Evolutionary conservation across 2,888 invertebrate genomes (phyloP).

Genomic region (Heterodera filipjevi): DNA sequence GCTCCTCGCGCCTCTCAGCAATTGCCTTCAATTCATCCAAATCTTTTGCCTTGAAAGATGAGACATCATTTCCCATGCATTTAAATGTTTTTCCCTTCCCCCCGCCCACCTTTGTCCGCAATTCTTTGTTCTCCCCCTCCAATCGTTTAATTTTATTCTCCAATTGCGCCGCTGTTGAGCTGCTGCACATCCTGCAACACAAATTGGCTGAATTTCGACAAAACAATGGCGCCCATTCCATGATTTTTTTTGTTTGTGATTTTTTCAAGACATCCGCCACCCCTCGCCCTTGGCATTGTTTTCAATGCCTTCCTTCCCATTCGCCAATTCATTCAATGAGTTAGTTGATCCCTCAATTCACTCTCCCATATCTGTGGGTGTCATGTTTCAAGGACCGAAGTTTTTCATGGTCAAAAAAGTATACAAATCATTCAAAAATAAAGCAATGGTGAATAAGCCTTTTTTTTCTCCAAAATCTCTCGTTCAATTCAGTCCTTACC

Average conservation of each 20-base stretch:
- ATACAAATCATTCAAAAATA: too few relatives aligned
- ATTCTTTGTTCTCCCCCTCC: slow-evolving; percentile 41
- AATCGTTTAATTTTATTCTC: slow-evolving; percentile 37
- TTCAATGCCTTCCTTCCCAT: neutral
- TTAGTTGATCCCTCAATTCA: too few relatives aligned
- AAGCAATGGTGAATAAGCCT: too few relatives aligned
- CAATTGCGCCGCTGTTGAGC: slow-evolving; percentile 21
- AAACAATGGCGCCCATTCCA: too few relatives aligned
- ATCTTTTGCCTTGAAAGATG: slow-evolving; percentile 51
- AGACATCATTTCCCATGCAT: neutral
- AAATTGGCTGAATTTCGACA: neutral
- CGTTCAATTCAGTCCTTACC: too few relatives aligned
- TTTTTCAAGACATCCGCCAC: too few relatives aligned
- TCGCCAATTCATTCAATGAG: too few relatives aligned
- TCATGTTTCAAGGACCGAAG: too few relatives aligned
- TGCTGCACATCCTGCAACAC: neutral
- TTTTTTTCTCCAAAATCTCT: too few relatives aligned
- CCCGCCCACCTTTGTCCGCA: slow-evolving; percentile 24
- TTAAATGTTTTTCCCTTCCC: neutral
- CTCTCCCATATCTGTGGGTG: too few relatives aligned
- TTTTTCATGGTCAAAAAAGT: too few relatives aligned
- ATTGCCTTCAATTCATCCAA: slow-evolving; percentile 81
- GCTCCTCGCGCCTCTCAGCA: slow-evolving; percentile 86
- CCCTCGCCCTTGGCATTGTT: too few relatives aligned
- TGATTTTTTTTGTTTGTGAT: slow-evolving; percentile 3